Evolutionary conservation across 2,888 invertebrate species (phyloP).

Genomic region (Eupithecia insigniata): DNA sequence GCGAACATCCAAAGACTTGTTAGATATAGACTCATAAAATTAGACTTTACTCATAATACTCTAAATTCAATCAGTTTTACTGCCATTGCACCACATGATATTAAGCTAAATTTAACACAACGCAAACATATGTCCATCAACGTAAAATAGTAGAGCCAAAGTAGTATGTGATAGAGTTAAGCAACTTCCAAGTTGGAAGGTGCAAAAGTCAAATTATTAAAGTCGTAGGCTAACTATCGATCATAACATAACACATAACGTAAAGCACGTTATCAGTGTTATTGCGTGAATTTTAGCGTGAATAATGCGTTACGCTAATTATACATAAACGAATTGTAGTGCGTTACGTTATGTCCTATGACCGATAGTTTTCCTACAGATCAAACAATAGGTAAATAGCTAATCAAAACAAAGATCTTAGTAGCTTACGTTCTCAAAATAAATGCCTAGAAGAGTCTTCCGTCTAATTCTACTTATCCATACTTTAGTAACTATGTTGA

Average conservation of each 20-base stretch:
- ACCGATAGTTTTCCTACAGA: no score
- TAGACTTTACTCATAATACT: conserved; percentile 56
- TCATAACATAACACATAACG: no score
- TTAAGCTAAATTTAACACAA: conserved; percentile 49
- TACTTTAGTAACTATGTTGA: no score
- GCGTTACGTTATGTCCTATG: no score
- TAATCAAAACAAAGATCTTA: no score
- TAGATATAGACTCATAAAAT: no score
- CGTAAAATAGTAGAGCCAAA: conserved; percentile 8
- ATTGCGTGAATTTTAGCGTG: no score
- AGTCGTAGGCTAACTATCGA: no score
- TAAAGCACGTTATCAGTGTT: no score
- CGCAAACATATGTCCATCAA: conserved; percentile 40
- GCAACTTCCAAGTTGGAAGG: conserved; percentile 2
- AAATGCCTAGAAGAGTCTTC: not conserved
- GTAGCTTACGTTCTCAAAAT: no score
- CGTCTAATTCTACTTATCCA: not conserved
- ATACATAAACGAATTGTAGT: no score
- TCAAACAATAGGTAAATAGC: not conserved
- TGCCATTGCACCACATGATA: conserved; percentile 57
- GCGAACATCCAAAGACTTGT: not conserved
- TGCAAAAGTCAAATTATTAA: not conserved
- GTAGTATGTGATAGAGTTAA: conserved; percentile 18
- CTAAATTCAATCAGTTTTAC: conserved; percentile 62
- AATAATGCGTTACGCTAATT: no score